Evolutionary conservation across 2,797 vertebrate genomes (phyloP), one percentile per base, ranked within the genome.

Genomic region (Eidolon dupreanum): DNA sequence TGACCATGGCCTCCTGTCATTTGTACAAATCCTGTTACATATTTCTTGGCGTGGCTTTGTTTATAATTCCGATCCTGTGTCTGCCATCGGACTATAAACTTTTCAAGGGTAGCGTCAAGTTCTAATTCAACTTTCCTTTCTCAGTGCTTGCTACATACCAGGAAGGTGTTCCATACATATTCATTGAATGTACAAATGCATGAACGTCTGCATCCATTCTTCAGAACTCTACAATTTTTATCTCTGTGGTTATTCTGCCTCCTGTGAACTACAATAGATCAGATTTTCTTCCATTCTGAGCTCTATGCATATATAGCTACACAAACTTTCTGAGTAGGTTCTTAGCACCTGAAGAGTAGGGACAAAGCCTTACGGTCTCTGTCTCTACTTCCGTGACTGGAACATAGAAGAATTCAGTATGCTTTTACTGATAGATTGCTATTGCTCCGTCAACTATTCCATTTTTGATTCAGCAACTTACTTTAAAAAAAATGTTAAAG

Each of bases 381-480:
- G 16, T 92, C 33, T 93, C 83, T 88, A 36, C 36, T 36, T 43
- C 61, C 77, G 17, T 61, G 20, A 36, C 66, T 90, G 90, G 31
- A 74, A 75, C 75, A 88, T 11, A 59, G 68, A 88, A 70, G 41
- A 38, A 2, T 41, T 73, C 68, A 41, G 13, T 74, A 41, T 31
- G 61, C 20, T 75, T 92, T 49, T n/a, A 43, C 26, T 33, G 36
- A 94, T 59, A 61, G 79, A 68, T 87, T 82, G 17, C 28, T 92
- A 65, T 82, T 92, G 53, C 17, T 96, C 22, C 1, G 71, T 71
- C 57, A 77, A 82, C 81, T 93, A 46, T 95, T 70, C 41, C 4
- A 49, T 46, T 63, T 96, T 96, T 95, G 63, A 95, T 95, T 87
- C 38, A 81, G 43, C 49, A 88, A 81, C 61, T 93, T 78, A 66